Base-by-base conservation (phyloP, 2,888 invertebrate genomes). In the Cataglyphis cursor region DNA sequence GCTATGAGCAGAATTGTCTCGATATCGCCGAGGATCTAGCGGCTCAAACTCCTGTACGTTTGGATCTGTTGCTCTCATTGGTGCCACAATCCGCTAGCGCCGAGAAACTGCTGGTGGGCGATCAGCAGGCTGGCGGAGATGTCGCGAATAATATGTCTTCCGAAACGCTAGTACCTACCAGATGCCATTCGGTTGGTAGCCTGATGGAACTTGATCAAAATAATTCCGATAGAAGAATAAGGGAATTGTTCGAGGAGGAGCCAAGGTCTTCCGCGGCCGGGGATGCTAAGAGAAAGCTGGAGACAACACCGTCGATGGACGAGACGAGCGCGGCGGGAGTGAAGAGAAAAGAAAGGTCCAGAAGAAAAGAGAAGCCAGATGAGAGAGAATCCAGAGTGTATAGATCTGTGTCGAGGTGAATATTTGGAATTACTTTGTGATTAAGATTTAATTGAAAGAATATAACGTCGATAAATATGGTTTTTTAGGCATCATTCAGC, bases 11-110 rank as follows among this genome's bases (percentile, higher is more conserved):
- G 51, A 97, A 97, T 62, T 98, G 99, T 94, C 95, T 98, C 85
- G 97, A 98, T 89, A 96, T 98, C 92, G 98, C 99, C 0, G 98
- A 98, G 95, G 97, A 98, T 90, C 95, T 99, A 88, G 98, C 99
- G 35, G 98, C 98, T 91, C 97, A 98, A 95, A 98, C 98, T 2
- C 98, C 99, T 0, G 98, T 98, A 61, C 96, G 98, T 61, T 96
- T 99, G 44, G 99, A 99, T 95, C 96, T 99, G 82, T 95, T 99
- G 88, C 96, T 99, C 85, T 98, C 98, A 9, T 95, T 99, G 87
- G 97, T 98, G 84, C 98, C 98, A n/a, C 96, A 96, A 90, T 95
- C 97, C 21, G 97, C 97, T 91, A 97, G 97, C 70, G 95, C 94
- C 0, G 97, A 97, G 92, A 97, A 97, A 90, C 95, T 97, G 83